Evolutionary conservation across 2,888 invertebrate species (phyloP).

Genomic region (Drosophila barbarae): DNA sequence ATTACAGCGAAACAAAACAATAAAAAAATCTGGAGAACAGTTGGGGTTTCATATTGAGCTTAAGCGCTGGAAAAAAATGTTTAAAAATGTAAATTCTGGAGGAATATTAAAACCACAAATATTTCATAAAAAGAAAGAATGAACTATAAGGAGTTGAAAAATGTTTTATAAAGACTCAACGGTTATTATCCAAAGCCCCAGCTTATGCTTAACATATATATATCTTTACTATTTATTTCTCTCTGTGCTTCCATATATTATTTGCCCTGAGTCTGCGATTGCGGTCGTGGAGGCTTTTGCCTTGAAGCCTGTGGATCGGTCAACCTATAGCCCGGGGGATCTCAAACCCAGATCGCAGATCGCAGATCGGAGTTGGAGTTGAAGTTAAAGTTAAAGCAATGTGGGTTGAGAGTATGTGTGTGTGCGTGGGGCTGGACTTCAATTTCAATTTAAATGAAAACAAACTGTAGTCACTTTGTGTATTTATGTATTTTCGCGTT

Average conservation of each 20-base stretch:
- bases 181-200: not conserved
- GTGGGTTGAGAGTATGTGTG: slow-evolving; percentile 5
- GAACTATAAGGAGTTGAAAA: too few relatives aligned
- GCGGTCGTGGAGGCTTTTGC: slow-evolving; percentile 37
- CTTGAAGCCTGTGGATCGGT: slow-evolving; percentile 24
- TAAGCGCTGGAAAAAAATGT: not conserved
- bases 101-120: not conserved
- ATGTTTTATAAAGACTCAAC: not conserved
- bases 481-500: slow-evolving; percentile 72
- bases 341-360: slow-evolving; percentile 5
- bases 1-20: slow-evolving; percentile 72
- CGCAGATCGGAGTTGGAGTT: slow-evolving; percentile 24
- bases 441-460: slow-evolving; percentile 75
- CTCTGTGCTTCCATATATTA: slow-evolving; percentile 46
- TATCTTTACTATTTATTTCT: not conserved
- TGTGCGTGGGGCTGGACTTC: slow-evolving; percentile 54
- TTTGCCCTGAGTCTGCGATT: slow-evolving; percentile 68
- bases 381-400: slow-evolving; percentile 3
- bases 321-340: slow-evolving; percentile 26
- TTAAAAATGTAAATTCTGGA: rapidly evolving
- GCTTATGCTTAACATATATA: not conserved
- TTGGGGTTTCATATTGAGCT: slow-evolving; percentile 25
- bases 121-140: too few relatives aligned
- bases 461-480: slow-evolving; percentile 76
- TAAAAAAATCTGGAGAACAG: slow-evolving; percentile 55